Evolutionary conservation across 2,888 invertebrate species (phyloP).

Genomic region (Elaeidobius kamerunicus): DNA sequence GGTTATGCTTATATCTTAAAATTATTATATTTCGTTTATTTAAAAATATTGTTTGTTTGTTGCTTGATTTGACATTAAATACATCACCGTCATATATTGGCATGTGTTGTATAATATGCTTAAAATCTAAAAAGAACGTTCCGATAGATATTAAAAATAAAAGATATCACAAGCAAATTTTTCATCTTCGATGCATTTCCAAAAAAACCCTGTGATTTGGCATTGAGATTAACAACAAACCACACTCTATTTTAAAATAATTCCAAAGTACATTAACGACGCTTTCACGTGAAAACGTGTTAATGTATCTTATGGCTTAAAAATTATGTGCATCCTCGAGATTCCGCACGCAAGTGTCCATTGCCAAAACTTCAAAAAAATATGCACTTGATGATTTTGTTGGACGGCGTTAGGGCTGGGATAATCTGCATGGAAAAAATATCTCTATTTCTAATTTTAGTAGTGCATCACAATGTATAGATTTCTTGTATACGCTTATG

Average conservation of each 20-base stretch:
- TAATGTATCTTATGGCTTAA: slow-evolving; percentile 10
- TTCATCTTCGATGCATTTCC: background rate
- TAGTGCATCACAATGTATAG: too few species aligned
- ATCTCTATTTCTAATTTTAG: too few species aligned
- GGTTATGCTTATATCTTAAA: too few species aligned
- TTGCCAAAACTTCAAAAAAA: slow-evolving; percentile 14
- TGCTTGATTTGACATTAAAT: too few species aligned
- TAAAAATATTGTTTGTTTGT: too few species aligned
- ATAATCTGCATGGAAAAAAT: background rate
- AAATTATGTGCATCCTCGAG: slow-evolving; percentile 18
- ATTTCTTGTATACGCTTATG: too few species aligned
- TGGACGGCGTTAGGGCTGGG: background rate
- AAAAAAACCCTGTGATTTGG: slow-evolving; percentile 19
- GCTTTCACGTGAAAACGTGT: slow-evolving; percentile 23
- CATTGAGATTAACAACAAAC: slow-evolving; percentile 14
- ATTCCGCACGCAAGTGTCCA: slow-evolving; percentile 19
- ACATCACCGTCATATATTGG: too few species aligned
- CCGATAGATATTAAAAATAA: background rate
- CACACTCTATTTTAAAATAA: slow-evolving; percentile 15
- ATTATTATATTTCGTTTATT: too few species aligned
- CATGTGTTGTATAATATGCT: too few species aligned
- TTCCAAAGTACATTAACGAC: slow-evolving; percentile 3
- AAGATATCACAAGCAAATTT: background rate
- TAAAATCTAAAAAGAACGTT: too few species aligned
- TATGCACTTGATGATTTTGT: slow-evolving; percentile 12